phyloP scores from a whole-genome alignment of 2,797 vertebrate species.

The Mycteria americana region DNA sequence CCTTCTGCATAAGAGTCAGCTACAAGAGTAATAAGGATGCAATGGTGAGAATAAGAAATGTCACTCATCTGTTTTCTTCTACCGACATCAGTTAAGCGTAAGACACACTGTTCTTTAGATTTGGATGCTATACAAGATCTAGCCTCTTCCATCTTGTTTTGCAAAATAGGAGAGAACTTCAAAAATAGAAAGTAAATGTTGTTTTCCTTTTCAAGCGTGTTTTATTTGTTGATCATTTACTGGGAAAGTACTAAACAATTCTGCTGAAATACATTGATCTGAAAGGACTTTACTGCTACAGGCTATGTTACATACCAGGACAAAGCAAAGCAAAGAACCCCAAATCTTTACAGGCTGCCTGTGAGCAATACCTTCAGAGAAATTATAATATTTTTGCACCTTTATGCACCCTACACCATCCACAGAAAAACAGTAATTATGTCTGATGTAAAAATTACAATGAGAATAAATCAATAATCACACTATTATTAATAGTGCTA shows the following conservation, averaged over 20 bases:
- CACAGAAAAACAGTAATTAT: neutral
- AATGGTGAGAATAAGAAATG: neutral
- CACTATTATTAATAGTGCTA: neutral
- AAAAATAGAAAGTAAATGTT: neutral
- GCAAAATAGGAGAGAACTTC: neutral
- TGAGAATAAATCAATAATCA: neutral
- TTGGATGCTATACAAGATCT: neutral
- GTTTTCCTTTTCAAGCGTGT: neutral
- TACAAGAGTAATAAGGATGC: neutral
- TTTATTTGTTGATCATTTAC: slow-evolving; percentile 8
- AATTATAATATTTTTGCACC: neutral
- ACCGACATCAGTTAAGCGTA: neutral
- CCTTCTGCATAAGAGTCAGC: neutral
- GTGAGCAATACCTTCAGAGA: neutral
- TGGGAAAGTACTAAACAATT: neutral
- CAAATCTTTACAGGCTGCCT: neutral
- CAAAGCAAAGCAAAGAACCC: neutral
- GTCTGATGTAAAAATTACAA: neutral
- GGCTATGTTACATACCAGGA: neutral
- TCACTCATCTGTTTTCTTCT: neutral
- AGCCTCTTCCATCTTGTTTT: neutral
- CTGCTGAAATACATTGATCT: neutral
- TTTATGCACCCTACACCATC: neutral
- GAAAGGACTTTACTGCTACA: neutral
- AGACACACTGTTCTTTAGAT: neutral